Evolutionary conservation across 2,113 vertebrate genomes (phyloP).

Genomic region (Equus przewalskii): DNA sequence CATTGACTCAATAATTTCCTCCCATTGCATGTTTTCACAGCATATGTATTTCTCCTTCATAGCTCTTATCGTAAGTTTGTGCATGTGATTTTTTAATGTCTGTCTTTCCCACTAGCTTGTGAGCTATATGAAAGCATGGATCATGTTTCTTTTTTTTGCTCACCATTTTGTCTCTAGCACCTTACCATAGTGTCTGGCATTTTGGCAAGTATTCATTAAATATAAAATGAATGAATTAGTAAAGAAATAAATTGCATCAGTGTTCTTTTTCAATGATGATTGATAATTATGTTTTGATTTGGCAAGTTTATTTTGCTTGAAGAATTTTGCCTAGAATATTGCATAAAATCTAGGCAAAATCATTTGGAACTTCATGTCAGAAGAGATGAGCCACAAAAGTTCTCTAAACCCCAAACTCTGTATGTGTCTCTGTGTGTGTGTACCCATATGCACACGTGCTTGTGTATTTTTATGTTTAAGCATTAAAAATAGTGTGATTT

Average conservation of each 20-base stretch:
- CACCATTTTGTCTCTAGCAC: neutral
- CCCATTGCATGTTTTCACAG: neutral
- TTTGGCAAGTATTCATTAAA: constrained; percentile 53
- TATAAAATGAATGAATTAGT: neutral
- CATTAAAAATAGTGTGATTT: constrained; percentile 8
- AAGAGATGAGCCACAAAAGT: neutral
- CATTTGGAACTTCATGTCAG: constrained; percentile 33
- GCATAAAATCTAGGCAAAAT: neutral
- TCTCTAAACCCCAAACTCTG: neutral
- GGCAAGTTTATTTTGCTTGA: constrained; percentile 33
- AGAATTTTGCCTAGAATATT: constrained; percentile 31
- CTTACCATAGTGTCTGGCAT: neutral
- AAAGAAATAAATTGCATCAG: neutral
- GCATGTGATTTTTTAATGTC: neutral
- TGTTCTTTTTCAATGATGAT: neutral
- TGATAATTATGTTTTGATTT: constrained; percentile 48
- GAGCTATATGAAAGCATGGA: neutral
- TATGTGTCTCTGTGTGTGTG: neutral
- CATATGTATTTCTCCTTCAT: neutral
- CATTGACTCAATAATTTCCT: neutral
- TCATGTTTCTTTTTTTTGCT: constrained; percentile 15
- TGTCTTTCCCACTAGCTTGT: neutral
- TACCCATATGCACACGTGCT: neutral
- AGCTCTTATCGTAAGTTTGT: neutral
- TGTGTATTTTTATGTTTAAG: neutral